phyloP scores from a whole-genome alignment of 2,113 vertebrate genomes.

The Brevimyrus niger region DNA sequence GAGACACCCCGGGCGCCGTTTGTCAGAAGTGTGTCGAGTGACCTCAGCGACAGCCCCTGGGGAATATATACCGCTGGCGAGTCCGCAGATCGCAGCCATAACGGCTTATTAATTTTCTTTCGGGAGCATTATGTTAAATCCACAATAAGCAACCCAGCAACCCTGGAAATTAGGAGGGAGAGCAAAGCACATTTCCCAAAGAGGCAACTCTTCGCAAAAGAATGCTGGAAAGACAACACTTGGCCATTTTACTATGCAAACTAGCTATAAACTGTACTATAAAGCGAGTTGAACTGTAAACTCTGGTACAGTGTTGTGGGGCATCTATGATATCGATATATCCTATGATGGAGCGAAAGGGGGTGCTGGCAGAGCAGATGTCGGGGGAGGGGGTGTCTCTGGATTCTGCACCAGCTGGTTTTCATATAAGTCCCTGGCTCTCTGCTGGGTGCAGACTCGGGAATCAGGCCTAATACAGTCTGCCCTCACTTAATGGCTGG shows the following conservation, averaged over 20 bases:
- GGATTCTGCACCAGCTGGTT: conserved; percentile 60
- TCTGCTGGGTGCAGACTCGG: conserved; percentile 58
- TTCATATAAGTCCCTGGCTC: conserved; percentile 57
- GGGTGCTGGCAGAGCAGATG: background rate
- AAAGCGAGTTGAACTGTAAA: background rate
- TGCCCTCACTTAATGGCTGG: conserved; percentile 53
- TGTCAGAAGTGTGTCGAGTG: conserved; percentile 80
- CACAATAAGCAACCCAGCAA: conserved; percentile 30
- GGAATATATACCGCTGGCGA: conserved; percentile 63
- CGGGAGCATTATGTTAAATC: conserved; percentile 48
- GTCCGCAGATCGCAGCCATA: conserved; percentile 58
- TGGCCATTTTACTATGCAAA: background rate
- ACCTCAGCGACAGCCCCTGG: conserved; percentile 67
- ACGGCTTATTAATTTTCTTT: conserved; percentile 60
- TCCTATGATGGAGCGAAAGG: background rate
- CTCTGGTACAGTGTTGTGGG: background rate
- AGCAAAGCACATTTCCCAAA: background rate
- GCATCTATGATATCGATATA: background rate
- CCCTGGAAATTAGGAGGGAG: conserved; percentile 45
- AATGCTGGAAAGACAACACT: background rate
- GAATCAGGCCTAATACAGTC: conserved; percentile 56
- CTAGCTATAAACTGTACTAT: background rate
- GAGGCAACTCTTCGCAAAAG: background rate
- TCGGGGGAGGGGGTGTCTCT: background rate
- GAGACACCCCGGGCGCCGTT: conserved; percentile 83